Conservation (phyloP, 2,113 vertebrate species). For the Cyanocitta stelleri region DNA sequence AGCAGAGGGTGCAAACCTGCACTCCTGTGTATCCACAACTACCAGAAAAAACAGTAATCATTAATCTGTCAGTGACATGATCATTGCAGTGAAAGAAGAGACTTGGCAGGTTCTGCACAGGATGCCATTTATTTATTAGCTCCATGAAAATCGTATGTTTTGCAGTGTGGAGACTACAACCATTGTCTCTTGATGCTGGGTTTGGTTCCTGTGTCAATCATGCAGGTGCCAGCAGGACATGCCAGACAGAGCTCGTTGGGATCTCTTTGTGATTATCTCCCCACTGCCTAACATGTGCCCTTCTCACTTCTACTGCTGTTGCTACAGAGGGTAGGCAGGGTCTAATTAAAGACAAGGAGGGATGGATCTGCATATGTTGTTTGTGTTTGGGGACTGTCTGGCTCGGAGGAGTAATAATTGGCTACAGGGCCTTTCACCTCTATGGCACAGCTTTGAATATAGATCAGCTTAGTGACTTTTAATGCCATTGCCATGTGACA, state of each 20-base stretch:
- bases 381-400: conserved; percentile 46
- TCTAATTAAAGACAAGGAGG: conserved; percentile 35
- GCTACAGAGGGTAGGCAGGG: conserved; percentile 26
- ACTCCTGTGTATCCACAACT: background rate
- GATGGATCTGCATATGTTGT: conserved; percentile 29
- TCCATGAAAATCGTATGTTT: rapidly evolving
- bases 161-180: background rate
- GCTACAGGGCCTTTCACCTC: conserved; percentile 55
- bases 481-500: conserved; percentile 33
- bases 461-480: conserved; percentile 52
- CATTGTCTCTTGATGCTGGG: background rate
- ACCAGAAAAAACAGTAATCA: rapidly evolving
- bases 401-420: conserved; percentile 34
- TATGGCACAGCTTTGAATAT: conserved; percentile 24
- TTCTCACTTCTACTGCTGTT: background rate
- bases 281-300: background rate
- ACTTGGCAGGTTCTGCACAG: background rate
- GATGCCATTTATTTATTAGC: background rate
- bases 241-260: background rate
- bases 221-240: background rate
- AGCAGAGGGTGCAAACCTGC: background rate
- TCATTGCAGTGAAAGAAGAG: background rate
- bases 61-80: background rate
- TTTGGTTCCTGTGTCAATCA: background rate
- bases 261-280: background rate